Evolutionary conservation across 1,140 invertebrate species (phyloP).

Genomic region (Delia radicum): DNA sequence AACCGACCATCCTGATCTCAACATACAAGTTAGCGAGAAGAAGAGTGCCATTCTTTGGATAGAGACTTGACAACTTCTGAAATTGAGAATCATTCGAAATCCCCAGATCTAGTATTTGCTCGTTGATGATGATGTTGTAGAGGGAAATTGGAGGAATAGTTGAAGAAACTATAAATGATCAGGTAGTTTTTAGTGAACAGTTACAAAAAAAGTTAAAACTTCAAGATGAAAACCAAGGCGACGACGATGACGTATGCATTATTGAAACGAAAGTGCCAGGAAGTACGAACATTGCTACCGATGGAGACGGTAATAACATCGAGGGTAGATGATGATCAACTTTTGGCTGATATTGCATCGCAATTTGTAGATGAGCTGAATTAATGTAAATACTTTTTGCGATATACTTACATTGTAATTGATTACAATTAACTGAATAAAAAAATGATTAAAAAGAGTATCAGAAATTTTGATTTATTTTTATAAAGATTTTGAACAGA

Average conservation of each 20-base stretch:
- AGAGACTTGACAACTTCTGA: too few species aligned
- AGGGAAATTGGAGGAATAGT: too few species aligned
- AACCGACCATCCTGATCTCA: too few species aligned
- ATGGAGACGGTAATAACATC: neutral
- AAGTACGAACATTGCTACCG: too few species aligned
- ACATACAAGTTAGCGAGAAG: too few species aligned
- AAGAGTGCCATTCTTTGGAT: too few species aligned
- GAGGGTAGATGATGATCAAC: neutral
- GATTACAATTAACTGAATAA: too few species aligned
- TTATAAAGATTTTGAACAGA: too few species aligned
- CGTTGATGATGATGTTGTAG: neutral
- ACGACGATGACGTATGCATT: neutral
- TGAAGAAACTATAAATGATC: neutral
- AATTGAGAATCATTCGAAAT: too few species aligned
- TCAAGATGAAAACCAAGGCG: neutral
- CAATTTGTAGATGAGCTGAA: conserved; percentile 27
- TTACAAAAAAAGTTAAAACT: neutral
- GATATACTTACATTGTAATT: too few species aligned
- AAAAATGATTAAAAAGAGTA: too few species aligned
- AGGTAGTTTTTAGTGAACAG: neutral
- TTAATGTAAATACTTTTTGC: neutral
- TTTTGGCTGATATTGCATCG: conserved; percentile 9
- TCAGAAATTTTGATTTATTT: too few species aligned
- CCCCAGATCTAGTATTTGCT: neutral
- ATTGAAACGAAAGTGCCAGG: neutral